Percentiles rank a stretch among this genome's conserved stretches.
Conservation (phyloP, 1,140 invertebrate genomes). For the Amyelois transitella region DNA sequence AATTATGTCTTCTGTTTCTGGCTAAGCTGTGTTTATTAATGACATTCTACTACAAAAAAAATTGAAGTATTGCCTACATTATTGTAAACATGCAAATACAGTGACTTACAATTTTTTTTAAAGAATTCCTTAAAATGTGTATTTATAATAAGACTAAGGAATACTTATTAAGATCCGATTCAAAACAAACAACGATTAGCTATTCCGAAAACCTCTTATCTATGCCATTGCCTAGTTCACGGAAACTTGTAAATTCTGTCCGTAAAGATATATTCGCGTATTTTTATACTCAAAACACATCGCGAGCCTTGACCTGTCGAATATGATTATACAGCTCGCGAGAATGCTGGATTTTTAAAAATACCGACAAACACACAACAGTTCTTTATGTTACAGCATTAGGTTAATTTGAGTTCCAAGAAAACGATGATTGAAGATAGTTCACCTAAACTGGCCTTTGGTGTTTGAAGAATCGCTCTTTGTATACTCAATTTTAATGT, state of each 20-base stretch:
- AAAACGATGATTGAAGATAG: not conserved
- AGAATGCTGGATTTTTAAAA: not conserved
- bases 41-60: too few relatives aligned
- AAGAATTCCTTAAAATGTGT: too few relatives aligned
- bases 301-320: not conserved
- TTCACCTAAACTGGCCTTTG: not conserved
- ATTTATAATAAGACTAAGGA: too few relatives aligned
- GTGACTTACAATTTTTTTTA: too few relatives aligned
- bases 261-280: not conserved
- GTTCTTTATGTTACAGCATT: not conserved
- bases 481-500: not conserved
- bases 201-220: not conserved
- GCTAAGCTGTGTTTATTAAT: too few relatives aligned
- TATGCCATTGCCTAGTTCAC: not conserved
- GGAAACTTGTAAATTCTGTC: not conserved
- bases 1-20: too few relatives aligned
- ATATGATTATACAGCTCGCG: not conserved
- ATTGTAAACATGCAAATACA: too few relatives aligned
- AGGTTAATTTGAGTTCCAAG: not conserved
- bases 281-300: not conserved
- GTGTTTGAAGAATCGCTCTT: constrained; percentile 8
- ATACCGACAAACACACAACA: not conserved
- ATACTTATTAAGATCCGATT: too few relatives aligned
- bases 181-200: not conserved
- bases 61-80: too few relatives aligned